Evolutionary conservation across 2,797 vertebrate species (phyloP).

Genomic region (Scolopax bukidnonensis): DNA sequence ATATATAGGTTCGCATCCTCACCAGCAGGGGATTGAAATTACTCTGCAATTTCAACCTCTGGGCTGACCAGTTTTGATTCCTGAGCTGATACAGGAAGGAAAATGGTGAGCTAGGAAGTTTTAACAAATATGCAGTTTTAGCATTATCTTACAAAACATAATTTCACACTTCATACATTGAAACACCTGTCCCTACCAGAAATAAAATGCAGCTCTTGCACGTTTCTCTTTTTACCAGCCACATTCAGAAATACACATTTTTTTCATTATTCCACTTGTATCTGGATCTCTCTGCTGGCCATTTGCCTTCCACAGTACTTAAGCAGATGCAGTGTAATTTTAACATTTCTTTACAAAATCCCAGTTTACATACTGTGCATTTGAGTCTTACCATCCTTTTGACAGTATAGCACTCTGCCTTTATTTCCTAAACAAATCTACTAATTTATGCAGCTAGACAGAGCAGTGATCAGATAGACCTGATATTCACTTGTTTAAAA

Average conservation of each 20-base stretch:
- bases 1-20: background rate
- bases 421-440: constrained; percentile 19
- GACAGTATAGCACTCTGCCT: background rate
- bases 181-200: background rate
- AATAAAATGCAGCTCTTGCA: background rate
- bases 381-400: background rate
- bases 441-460: background rate
- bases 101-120: background rate
- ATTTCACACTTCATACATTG: background rate
- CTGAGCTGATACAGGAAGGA: background rate
- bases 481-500: background rate
- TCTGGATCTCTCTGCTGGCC: background rate
- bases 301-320: background rate
- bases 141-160: background rate
- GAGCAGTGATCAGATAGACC: background rate
- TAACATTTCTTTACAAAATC: background rate
- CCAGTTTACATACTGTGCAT: background rate
- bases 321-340: background rate
- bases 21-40: background rate
- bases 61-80: fast-evolving
- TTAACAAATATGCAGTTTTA: background rate
- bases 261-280: background rate
- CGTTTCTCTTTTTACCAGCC: background rate
- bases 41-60: background rate
- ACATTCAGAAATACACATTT: background rate